Evolutionary conservation across 2,888 invertebrate species (phyloP), one percentile per base, ranked within the genome.

Genomic region (Nineta flava): DNA sequence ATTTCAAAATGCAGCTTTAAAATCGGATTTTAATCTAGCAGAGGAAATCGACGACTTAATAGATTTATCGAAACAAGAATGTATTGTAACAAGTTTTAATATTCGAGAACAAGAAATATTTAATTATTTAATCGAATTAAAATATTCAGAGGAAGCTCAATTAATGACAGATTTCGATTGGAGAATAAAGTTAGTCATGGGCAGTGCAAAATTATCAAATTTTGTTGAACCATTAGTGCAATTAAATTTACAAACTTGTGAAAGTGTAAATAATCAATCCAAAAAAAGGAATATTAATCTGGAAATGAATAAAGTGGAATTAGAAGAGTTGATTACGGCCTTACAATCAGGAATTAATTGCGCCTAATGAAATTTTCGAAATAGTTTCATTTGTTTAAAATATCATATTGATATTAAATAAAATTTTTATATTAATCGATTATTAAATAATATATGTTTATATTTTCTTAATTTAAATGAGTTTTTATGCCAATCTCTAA

Each of bases 101-200:
- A 57, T 64, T 17, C 55, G 67, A 21, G 63, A 61, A 54, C 52
- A 58, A 15, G 64, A 65, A 47, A 63, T 68, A 49, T 55, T 57
- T 41, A 57, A 62, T 50, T 52, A 55, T 17, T 51, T 65, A 40
- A 54, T 61, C 5, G 61, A 58, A 49, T 59, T 61, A 31, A 54
- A 55, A 50, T 53, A 66, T 38, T 60, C 67, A 1, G 64, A 62
- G 53, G 62, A 56, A 50, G 61, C 62, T 34, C 53, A 63, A 35
- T 62, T 71, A 2, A 60, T 74, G 10, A 61, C 63, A 38, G 69
- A 70, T 53, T 67, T 71, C 53, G 73, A 75, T 57, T 75, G 74
- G 73, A 69, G 68, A 60, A 54, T 75, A 32, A 72, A 71, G 65
- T 68, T 72, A 62, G 57, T 74, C 26, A 65, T 74, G 60, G 75